Conservation (phyloP, 2,797 vertebrate genomes). For the Sebastes matsubarae region DNA sequence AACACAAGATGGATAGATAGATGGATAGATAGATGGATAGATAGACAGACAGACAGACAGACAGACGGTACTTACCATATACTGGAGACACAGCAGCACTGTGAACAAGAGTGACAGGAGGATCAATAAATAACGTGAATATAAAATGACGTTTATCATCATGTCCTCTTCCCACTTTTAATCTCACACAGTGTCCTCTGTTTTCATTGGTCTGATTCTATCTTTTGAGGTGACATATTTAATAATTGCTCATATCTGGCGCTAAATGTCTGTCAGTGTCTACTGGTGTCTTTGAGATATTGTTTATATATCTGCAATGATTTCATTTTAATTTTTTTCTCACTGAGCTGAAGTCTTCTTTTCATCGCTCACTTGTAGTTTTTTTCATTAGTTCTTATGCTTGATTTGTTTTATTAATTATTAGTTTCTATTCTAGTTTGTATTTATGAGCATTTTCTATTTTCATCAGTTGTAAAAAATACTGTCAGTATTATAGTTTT, state of each 20-base stretch:
- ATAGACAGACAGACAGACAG: not conserved
- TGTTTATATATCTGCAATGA: not conserved
- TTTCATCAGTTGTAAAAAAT: not conserved
- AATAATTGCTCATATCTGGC: not conserved
- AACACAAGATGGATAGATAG: not conserved
- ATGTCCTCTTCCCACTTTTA: not conserved
- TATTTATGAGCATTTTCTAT: no score
- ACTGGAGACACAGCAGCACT: slow-evolving; percentile 8
- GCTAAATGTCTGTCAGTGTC: not conserved
- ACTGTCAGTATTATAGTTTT: not conserved
- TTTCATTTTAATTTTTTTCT: not conserved
- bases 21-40: not conserved
- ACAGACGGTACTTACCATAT: slow-evolving; percentile 16
- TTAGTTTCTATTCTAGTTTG: no score
- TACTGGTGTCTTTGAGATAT: not conserved
- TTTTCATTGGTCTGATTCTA: not conserved
- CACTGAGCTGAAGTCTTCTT: not conserved
- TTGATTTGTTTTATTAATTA: not conserved
- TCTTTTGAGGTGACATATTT: not conserved
- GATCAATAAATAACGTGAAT: not conserved
- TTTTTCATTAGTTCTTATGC: not conserved
- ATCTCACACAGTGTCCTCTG: no score
- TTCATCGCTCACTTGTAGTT: no score
- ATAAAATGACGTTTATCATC: not conserved
- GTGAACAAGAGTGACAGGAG: slow-evolving; percentile 5